Conservation (phyloP, 1,140 invertebrate genomes). For the Reticulitermes speratus region DNA sequence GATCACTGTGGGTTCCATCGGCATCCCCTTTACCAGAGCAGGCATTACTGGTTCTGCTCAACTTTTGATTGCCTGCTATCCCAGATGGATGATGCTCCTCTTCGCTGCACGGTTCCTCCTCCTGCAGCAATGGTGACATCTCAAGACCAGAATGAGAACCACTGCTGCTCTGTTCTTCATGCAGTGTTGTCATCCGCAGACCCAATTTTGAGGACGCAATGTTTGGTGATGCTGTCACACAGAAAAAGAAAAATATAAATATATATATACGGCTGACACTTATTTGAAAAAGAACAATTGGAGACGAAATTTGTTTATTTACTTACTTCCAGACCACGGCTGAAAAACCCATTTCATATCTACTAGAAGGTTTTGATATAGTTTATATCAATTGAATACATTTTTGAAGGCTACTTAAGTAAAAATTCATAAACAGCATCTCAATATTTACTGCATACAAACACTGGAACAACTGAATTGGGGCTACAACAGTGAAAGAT, state of each 20-base stretch:
- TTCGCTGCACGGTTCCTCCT: constrained; percentile 38
- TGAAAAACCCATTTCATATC: too few relatives aligned
- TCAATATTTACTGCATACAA: too few relatives aligned
- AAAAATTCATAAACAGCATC: too few relatives aligned
- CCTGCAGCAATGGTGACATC: constrained; percentile 30
- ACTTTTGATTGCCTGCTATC: constrained; percentile 36
- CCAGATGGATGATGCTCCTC: constrained; percentile 41
- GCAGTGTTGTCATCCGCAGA: constrained; percentile 86
- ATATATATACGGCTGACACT: not conserved
- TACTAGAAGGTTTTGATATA: too few relatives aligned
- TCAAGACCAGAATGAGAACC: constrained; percentile 40
- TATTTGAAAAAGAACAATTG: not conserved
- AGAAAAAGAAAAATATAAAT: constrained; percentile 1
- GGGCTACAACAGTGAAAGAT: too few relatives aligned
- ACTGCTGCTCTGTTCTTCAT: constrained; percentile 66
- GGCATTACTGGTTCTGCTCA: constrained; percentile 23
- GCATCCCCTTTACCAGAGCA: constrained; percentile 13
- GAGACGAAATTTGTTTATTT: too few relatives aligned
- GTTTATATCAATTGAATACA: too few relatives aligned
- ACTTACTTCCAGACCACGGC: too few relatives aligned
- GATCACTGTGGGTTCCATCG: constrained; percentile 52
- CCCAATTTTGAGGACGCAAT: constrained; percentile 76
- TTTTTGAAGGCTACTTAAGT: too few relatives aligned
- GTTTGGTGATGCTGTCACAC: constrained; percentile 70
- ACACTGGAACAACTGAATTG: too few relatives aligned